A percentile compares a stretch with the other conserved stretches of the same genome.
phyloP scores from a whole-genome alignment of 53 echinoderm and acorn worm genomes.

The Temnopleurus reevesii region DNA sequence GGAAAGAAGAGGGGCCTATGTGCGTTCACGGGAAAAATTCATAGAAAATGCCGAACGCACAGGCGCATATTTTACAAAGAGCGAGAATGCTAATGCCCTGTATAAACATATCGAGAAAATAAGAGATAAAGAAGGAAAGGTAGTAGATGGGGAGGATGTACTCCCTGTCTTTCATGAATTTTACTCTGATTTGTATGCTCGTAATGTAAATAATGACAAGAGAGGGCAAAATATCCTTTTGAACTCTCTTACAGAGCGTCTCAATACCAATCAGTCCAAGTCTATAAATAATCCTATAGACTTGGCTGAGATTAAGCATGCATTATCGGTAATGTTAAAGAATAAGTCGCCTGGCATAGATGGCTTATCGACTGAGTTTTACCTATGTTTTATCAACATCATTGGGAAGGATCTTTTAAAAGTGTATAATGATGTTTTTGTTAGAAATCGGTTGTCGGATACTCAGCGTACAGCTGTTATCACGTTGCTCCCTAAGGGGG shows the following conservation, averaged over 20 bases:
- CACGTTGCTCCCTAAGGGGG: conserved; percentile 67
- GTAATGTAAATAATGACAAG: background rate
- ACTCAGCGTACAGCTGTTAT: conserved; percentile 61
- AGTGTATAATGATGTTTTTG: conserved; percentile 48
- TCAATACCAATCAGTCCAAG: background rate
- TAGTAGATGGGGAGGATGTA: background rate
- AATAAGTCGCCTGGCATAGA: conserved; percentile 60
- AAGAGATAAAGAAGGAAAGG: background rate
- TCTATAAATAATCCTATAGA: background rate
- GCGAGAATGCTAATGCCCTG: background rate
- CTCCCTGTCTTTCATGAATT: background rate
- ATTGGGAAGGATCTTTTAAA: conserved; percentile 43
- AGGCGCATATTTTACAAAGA: background rate
- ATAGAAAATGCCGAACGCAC: background rate
- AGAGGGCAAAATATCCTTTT: background rate
- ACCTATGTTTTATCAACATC: conserved; percentile 40
- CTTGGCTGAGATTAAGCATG: background rate
- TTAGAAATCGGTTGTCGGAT: background rate
- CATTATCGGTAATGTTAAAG: background rate
- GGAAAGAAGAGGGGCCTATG: background rate
- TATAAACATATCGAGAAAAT: background rate
- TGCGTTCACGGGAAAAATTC: background rate
- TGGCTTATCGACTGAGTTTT: conserved; percentile 64
- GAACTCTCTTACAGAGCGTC: background rate
- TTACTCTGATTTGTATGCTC: background rate